Evolutionary conservation across 2,113 vertebrate genomes (phyloP), one percentile per base, ranked within the genome.

Genomic region (Lanius collurio): DNA sequence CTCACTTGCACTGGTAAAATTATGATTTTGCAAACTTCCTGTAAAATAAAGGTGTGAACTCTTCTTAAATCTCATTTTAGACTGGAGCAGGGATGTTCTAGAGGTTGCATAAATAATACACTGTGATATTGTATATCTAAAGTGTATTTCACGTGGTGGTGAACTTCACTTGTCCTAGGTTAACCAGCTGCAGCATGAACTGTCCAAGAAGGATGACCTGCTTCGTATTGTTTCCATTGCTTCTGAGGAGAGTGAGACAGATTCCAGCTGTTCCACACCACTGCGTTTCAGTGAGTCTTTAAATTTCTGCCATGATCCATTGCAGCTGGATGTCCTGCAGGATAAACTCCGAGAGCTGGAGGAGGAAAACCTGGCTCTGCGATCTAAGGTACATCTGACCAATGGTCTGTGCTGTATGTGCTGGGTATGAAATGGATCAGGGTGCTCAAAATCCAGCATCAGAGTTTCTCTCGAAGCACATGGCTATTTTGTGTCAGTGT

Each of bases 151-250:
- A 33, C 3, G 2, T 95, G 62, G n/a, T 80, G 65, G 27, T 56
- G 50, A 21, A 28, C 7, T 70, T 78, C 64, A 7, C 91, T 74
- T 49, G 57, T n/a, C 31, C 8, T 96, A 99, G 99, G 99, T 99
- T 83, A 98, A 99, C 93, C 99, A 99, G 96, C 98, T 99, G 63
- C 99, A 99, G 94, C 99, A 99, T 73, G 99, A 99, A 52, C 97
- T 99, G 47, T 97, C 97, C 3, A 99, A 99, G 97, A 99, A 99
- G 96, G 99, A 99, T 12, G 99, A 99, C 86, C 93, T 99, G 74
- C 98, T 99, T 87, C 98, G 99, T 7, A 98, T 99, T 60, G 99
- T 99, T 79, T 99, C 99, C 21, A 99, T 98, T 26, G 98, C 98
- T 52, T 99, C 99, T 1, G 99, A 99, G 97, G 99, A 99, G 96